A percentile compares a stretch with the other conserved stretches of the same genome.
phyloP scores from a whole-genome alignment of 2,888 invertebrate genomes.

The Syrphus vitripennis region DNA sequence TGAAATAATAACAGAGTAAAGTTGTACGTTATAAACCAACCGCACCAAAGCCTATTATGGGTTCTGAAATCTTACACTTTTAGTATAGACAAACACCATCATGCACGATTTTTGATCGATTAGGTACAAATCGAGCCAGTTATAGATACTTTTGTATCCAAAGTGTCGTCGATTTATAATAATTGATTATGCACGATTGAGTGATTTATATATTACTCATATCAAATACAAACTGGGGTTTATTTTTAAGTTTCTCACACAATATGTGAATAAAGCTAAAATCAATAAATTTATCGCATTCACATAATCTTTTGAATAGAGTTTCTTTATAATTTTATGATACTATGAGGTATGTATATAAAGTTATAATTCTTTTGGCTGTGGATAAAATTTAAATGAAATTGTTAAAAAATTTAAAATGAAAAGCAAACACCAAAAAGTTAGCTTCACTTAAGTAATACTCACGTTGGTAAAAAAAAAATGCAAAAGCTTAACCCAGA shows the following conservation, averaged over 20 bases:
- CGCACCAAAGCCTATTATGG: background rate
- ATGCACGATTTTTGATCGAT: conserved; percentile 12
- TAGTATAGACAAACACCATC: background rate
- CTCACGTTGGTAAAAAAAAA: no score
- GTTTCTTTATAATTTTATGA: background rate
- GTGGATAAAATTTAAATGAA: background rate
- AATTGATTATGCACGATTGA: conserved; percentile 6
- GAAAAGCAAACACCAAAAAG: no score
- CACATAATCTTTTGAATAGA: background rate
- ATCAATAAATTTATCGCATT: background rate
- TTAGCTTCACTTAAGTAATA: no score
- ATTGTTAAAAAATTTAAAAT: no score
- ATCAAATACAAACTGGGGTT: background rate
- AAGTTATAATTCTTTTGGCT: no score
- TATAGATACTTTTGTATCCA: background rate
- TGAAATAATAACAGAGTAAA: background rate
- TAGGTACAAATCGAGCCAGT: background rate
- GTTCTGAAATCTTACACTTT: background rate
- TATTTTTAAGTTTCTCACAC: background rate
- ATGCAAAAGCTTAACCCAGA: no score
- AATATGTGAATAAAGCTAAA: background rate
- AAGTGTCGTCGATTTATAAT: background rate
- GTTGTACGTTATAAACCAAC: background rate
- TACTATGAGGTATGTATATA: background rate
- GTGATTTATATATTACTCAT: background rate